phyloP scores from a whole-genome alignment of 1,140 invertebrate species.

The Atta colombica region DNA sequence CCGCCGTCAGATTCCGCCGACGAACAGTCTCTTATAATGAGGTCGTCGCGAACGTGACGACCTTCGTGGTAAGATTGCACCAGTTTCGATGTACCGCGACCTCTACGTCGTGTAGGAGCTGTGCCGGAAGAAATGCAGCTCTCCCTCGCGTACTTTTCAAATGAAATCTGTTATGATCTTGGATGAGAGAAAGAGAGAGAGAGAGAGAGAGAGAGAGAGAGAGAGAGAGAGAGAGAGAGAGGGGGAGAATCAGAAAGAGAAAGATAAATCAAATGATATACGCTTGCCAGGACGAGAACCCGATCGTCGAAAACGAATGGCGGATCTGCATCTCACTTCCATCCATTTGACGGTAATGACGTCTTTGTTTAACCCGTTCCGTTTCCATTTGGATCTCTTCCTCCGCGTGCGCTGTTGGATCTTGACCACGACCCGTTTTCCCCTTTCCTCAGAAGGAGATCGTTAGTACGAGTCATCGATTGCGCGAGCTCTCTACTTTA shows the following conservation, averaged over 20 bases:
- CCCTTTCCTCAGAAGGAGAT: slow-evolving; percentile 9
- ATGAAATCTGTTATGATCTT: slow-evolving; percentile 30
- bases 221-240: neutral
- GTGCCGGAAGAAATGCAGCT: slow-evolving; percentile 33
- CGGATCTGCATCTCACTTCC: slow-evolving; percentile 36
- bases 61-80: slow-evolving; percentile 64
- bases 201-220: slow-evolving; percentile 5
- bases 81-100: slow-evolving; percentile 51
- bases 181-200: neutral
- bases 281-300: neutral
- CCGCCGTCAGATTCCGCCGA: slow-evolving; percentile 15
- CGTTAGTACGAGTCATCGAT: slow-evolving; percentile 39
- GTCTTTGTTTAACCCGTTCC: slow-evolving; percentile 40
- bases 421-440: neutral
- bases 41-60: slow-evolving; percentile 57
- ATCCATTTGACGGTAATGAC: slow-evolving; percentile 10
- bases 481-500: slow-evolving; percentile 8
- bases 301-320: slow-evolving; percentile 21
- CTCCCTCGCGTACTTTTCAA: slow-evolving; percentile 21
- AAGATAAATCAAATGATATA: slow-evolving; percentile 43
- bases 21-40: slow-evolving; percentile 63
- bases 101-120: slow-evolving; percentile 7
- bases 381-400: slow-evolving; percentile 18
- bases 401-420: slow-evolving; percentile 19
- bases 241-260: neutral